Evolutionary conservation across 2,113 vertebrate species (phyloP).

Genomic region (Fulmarus glacialis): DNA sequence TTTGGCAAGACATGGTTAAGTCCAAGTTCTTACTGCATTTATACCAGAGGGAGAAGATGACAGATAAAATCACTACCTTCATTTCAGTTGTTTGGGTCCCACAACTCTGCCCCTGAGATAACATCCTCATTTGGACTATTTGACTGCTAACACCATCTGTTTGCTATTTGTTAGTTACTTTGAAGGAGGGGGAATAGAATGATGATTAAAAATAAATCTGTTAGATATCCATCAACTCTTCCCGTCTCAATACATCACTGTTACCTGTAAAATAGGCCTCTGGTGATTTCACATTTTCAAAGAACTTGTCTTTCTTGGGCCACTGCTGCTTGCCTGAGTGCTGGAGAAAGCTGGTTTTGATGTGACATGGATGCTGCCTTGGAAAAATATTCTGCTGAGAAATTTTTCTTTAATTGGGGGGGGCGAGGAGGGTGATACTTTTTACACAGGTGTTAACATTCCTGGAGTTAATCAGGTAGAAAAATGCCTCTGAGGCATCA

Average conservation of each 20-base stretch:
- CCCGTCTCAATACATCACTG: neutral
- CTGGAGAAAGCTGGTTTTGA: neutral
- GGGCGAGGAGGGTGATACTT: neutral
- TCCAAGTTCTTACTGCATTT: neutral
- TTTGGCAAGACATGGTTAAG: neutral
- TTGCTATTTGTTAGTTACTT: neutral
- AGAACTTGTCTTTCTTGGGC: neutral
- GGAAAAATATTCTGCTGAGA: constrained; percentile 45
- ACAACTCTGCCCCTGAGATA: neutral
- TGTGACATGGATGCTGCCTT: constrained; percentile 25
- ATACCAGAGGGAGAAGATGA: neutral
- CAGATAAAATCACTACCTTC: neutral
- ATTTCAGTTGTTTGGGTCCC: neutral
- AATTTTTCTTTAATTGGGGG: neutral
- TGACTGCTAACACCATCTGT: neutral
- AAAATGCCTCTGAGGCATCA: constrained; percentile 57
- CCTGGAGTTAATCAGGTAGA: constrained; percentile 50
- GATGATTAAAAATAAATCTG: neutral
- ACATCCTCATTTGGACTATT: neutral
- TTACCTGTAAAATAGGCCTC: constrained; percentile 14
- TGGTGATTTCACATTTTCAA: constrained; percentile 18
- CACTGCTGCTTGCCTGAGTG: neutral
- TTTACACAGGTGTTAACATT: constrained; percentile 58
- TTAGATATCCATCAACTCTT: neutral
- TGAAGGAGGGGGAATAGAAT: neutral